phyloP scores from a whole-genome alignment of 2,888 invertebrate genomes.

The Drosophila lacicola region DNA sequence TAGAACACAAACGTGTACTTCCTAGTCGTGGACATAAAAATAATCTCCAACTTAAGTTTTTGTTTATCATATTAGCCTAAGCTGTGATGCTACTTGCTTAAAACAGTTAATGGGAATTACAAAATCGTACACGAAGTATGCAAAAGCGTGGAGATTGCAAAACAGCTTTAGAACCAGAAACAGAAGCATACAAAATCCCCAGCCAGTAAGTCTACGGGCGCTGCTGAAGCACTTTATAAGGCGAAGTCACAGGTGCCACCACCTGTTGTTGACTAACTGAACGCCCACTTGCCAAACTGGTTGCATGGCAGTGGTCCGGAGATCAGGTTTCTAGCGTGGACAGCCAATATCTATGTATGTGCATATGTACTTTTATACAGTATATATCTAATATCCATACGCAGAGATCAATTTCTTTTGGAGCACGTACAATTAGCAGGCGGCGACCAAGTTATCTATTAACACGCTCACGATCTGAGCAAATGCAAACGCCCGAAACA shows the following conservation, averaged over 20 bases:
- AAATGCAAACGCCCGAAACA: constrained; percentile 27
- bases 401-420: constrained; percentile 61
- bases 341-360: constrained; percentile 4
- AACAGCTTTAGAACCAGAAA: constrained; percentile 16
- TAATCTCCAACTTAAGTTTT: no score
- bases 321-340: constrained; percentile 47
- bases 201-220: constrained; percentile 49
- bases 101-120: constrained; percentile 1
- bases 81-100: background rate
- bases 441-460: constrained; percentile 12
- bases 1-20: no score
- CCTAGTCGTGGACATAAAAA: no score
- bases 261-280: constrained; percentile 54
- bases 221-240: constrained; percentile 40
- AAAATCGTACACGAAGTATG: constrained; percentile 10
- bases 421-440: constrained; percentile 54
- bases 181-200: constrained; percentile 24
- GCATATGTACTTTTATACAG: background rate
- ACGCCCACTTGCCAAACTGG: constrained; percentile 68
- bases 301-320: constrained; percentile 33
- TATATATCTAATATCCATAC: constrained; percentile 43
- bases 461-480: constrained; percentile 37
- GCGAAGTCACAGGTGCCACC: constrained; percentile 57
- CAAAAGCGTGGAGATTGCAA: constrained; percentile 17
- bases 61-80: background rate